Evolutionary conservation across 2,888 invertebrate genomes (phyloP), one percentile per base, ranked within the genome.

Genomic region (Malachius bipustulatus): DNA sequence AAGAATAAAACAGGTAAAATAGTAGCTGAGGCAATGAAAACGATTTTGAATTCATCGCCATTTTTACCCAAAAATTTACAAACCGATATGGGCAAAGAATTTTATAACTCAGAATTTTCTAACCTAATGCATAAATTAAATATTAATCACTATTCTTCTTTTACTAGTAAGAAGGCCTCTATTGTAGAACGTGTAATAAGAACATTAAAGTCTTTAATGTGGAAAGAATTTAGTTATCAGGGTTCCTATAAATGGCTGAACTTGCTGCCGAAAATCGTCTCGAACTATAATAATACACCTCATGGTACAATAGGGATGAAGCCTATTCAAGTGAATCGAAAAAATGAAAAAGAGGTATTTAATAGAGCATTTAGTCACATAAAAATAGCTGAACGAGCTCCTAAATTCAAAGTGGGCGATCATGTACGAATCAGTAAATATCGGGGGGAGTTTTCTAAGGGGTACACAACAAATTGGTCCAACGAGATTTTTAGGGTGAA

Each of bases 391-490:
- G 36, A 19, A 14, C n/a, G n/a, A n/a, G 34, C 29, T 26, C 24
- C 13, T 3, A 47, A 42, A 33, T 48, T 39, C 24, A 49, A 41
- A 34, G 34, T 51, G 29, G 51, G 48, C 9, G 52, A 57, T 43
- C 33, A 45, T 13, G 56, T 57, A 2, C 37, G 55, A 9, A 47
- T 58, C n/a, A 48, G 47, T 33, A 54, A 53, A 40, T 36, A 42
- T 13, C 54, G 52, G 40, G 33, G 36, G 9, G 26, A 49, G 6
- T 56, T 57, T 41, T 48, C 47, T 8, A 57, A 57, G 47, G 52
- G 51, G 3, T 59, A 55, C 32, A 49, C 47, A 3, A 51, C 53
- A 0, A 54, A 53, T 30, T 59, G 55, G 53, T 41, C 52, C 2
- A 52, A 50, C 1, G 57, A 59, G 38, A 39, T 59, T 26, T 60